Percentiles rank a stretch among this genome's conserved stretches.
Evolutionary conservation across 2,113 vertebrate species (phyloP).

Genomic region (Tetrax tetrax): DNA sequence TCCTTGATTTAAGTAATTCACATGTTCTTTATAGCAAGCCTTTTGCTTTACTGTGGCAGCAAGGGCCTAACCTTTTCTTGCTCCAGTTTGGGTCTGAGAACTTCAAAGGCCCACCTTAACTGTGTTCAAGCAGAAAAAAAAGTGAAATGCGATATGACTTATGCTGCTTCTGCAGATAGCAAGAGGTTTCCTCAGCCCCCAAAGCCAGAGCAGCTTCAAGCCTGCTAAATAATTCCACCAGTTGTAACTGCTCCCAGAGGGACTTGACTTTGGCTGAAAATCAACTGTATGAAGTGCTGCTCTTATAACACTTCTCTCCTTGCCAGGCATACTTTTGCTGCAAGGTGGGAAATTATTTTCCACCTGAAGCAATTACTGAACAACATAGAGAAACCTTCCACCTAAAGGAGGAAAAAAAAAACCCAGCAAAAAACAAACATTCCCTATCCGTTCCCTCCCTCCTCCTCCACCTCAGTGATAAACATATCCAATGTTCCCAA

Average conservation of each 20-base stretch:
- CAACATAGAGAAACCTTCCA: neutral
- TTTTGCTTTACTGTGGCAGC: neutral
- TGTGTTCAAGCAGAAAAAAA: neutral
- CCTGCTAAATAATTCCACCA: neutral
- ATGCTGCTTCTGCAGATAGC: neutral
- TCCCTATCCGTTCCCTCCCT: neutral
- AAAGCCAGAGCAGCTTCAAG: neutral
- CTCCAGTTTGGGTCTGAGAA: neutral
- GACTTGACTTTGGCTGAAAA: constrained; percentile 33
- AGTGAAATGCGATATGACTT: neutral
- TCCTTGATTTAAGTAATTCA: neutral
- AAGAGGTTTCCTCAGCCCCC: neutral
- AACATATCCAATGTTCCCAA: neutral
- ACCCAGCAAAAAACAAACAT: neutral
- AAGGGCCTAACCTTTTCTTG: neutral
- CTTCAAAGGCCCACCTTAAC: neutral
- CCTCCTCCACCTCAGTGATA: neutral
- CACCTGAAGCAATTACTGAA: neutral
- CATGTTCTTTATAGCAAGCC: neutral
- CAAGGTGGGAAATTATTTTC: constrained; percentile 31
- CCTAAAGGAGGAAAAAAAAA: neutral
- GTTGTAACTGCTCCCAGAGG: neutral
- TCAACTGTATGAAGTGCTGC: constrained; percentile 3
- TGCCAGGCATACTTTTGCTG: constrained; percentile 30
- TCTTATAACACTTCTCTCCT: constrained; percentile 3